phyloP scores from a whole-genome alignment of 2,797 vertebrate species.

The Pipistrellus pygmaeus region DNA sequence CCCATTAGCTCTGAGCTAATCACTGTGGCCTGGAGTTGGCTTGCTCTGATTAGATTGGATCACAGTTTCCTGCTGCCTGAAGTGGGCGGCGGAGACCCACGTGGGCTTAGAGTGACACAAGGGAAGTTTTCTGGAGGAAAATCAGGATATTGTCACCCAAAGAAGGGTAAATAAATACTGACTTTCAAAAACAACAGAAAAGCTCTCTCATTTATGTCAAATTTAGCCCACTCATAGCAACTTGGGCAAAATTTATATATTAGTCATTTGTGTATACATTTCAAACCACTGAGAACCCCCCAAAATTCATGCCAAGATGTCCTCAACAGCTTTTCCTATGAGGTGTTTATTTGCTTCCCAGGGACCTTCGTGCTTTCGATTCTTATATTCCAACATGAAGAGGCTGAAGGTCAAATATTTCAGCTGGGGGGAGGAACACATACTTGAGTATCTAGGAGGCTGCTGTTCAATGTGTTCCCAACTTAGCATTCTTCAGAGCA shows the following conservation, averaged over 20 bases:
- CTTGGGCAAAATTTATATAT: background rate
- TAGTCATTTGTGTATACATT: background rate
- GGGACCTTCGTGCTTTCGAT: background rate
- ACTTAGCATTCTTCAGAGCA: background rate
- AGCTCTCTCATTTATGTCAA: background rate
- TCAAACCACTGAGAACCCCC: background rate
- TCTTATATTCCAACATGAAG: constrained; percentile 13
- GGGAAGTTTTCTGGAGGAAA: background rate
- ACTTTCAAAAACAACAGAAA: background rate
- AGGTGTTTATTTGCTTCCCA: constrained; percentile 50
- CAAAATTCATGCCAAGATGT: background rate
- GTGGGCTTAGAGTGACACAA: background rate
- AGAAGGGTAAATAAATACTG: background rate
- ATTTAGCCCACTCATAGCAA: background rate
- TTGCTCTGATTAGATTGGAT: background rate
- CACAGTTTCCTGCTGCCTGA: background rate
- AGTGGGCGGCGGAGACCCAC: background rate
- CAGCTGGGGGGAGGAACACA: constrained; percentile 26
- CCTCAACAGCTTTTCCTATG: constrained; percentile 29
- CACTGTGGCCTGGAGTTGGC: no score
- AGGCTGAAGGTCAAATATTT: constrained; percentile 60
- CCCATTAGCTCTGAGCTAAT: background rate
- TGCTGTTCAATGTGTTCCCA: background rate
- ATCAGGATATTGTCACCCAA: background rate
- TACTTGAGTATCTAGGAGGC: constrained; percentile 33